These are phyloP conservation scores for Mactromeris polynyma DNA, from an alignment of 2,888 invertebrate genomes.

Conservation along the genomic window DNA sequence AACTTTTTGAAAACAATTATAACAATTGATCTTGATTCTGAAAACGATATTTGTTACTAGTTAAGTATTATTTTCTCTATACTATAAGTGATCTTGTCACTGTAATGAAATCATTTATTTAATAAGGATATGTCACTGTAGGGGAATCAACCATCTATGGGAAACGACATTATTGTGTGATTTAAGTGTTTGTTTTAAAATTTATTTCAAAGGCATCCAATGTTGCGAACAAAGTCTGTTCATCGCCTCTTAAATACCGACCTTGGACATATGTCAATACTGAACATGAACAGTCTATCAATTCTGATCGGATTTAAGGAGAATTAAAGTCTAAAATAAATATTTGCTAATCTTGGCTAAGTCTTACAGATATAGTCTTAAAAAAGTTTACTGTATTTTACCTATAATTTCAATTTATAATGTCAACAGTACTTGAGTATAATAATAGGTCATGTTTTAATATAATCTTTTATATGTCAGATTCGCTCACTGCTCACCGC, in stretches of 20 bases:
- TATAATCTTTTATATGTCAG: not conserved
- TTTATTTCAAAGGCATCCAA: not conserved
- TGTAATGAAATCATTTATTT: not conserved
- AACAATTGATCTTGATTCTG: no score
- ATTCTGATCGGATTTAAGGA: not conserved
- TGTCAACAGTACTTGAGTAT: not conserved
- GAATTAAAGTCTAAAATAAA: conserved; percentile 1
- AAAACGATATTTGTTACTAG: no score
- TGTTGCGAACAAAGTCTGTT: not conserved
- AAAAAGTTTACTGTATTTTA: not conserved
- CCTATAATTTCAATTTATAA: not conserved
- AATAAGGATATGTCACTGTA: not conserved
- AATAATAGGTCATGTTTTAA: not conserved
- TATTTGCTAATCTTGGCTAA: conserved; percentile 17
- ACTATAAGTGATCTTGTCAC: not conserved
- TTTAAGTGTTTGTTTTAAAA: conserved; percentile 14
- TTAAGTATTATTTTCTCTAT: not conserved
- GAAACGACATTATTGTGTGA: not conserved
- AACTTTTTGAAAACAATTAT: no score
- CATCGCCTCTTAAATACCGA: not conserved
- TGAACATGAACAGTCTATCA: not conserved
- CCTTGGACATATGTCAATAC: not conserved
- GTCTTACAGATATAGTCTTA: not conserved
- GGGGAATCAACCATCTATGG: not conserved
- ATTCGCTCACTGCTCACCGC: not conserved